Base-by-base conservation (phyloP, 2,797 vertebrate genomes). In the Typhlichthys subterraneus region DNA sequence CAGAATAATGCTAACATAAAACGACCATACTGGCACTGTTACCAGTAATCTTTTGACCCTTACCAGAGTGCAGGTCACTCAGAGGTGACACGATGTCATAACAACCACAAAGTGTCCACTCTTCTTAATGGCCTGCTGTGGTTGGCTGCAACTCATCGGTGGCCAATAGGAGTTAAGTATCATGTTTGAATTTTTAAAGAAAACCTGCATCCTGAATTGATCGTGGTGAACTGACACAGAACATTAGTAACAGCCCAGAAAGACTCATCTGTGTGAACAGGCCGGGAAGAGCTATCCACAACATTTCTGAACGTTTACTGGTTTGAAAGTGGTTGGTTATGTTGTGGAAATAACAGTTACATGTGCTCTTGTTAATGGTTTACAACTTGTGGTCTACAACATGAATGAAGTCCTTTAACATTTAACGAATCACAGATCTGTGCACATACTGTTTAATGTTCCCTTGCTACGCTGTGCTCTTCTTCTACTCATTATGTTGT, bases 31-130 rank as follows among this genome's bases (percentile, higher is more conserved):
- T 8, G 14, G 13, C 19, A 19, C 19, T 19, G 19, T 23, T 23
- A 23, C 61, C 49, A 5, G 59, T 63, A 75, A 85, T 79, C 80
- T 80, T 82, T 65, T 82, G 65, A 87, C 76, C 79, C 19, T 52
- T 12, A 46, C 56, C 5, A 13, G 12, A 57, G 53, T 61, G 64
- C 65, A 65, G 76, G 74, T 84, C 73, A 76, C 11, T 1, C 61
- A 52, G 23, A 15, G 64, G 70, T 55, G 19, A 61, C 10, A 0
- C 63, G 51, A 76, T 33, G 65, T 66, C 51, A 73, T 33, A 29
- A 42, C 4, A 59, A 69, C 72, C 72, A 70, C 82, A 70, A 46
- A 65, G 66, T 57, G 60, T 12, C 59, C 5, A 13, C 60, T 62
- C 48, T n/a, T 12, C 59, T 15, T 71, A 63, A 82, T 29, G 57